A percentile compares a stretch with the other conserved stretches of the same genome.
Conservation (phyloP, 1,140 invertebrate genomes). For the Brachionus sp. region DNA sequence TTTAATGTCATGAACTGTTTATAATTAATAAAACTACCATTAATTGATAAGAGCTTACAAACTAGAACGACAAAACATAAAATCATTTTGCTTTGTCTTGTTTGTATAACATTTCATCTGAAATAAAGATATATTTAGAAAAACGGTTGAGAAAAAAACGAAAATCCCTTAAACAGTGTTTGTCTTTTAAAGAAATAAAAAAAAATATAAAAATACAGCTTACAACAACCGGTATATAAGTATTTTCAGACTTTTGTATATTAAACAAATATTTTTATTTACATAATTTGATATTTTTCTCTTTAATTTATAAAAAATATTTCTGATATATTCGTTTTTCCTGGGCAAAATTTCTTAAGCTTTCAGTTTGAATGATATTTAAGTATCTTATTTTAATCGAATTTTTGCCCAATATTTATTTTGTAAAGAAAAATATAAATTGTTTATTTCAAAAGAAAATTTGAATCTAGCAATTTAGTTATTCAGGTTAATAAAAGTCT, state of each 20-base stretch:
- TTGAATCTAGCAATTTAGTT: not conserved
- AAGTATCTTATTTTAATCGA: not conserved
- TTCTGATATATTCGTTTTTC: not conserved
- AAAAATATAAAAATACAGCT: not conserved
- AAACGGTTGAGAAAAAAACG: not conserved
- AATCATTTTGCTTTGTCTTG: not conserved
- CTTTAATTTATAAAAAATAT: not conserved
- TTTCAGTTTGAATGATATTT: not conserved
- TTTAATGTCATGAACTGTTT: not conserved
- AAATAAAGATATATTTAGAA: not conserved
- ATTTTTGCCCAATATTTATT: not conserved
- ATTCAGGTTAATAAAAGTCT: not conserved
- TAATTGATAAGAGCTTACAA: not conserved
- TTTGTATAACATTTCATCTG: not conserved
- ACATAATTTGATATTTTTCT: constrained; percentile 12
- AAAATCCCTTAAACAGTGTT: not conserved
- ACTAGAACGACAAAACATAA: not conserved
- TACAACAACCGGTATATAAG: not conserved
- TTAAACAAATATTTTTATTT: not conserved
- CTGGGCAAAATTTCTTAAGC: not conserved
- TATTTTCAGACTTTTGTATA: not conserved
- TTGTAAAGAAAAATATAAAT: not conserved
- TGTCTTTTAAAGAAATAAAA: not conserved
- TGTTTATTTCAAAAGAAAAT: not conserved
- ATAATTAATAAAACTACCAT: not conserved